Percentiles rank a stretch among this genome's conserved stretches.
These are phyloP conservation scores for Erpobdella octoculata DNA, from an alignment of 2,888 invertebrate genomes.

Conservation along the genomic window DNA sequence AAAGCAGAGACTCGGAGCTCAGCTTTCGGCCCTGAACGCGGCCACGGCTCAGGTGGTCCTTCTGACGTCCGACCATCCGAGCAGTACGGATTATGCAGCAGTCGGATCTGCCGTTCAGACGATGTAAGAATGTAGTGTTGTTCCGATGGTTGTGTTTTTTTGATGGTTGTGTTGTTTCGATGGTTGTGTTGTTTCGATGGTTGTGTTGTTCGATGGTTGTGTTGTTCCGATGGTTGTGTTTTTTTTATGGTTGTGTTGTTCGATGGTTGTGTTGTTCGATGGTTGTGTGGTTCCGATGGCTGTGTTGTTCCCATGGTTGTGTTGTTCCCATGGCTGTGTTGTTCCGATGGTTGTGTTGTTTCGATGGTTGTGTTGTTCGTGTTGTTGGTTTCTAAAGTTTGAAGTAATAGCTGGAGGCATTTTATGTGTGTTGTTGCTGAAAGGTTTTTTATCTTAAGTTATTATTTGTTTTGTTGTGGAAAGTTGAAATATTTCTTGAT, in stretches of 20 bases:
- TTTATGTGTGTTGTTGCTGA: no score
- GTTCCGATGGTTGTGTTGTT: neutral
- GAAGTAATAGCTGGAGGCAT: no score
- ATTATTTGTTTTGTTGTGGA: no score
- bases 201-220: slow-evolving; percentile 30
- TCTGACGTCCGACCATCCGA: slow-evolving; percentile 69
- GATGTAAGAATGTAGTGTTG: slow-evolving; percentile 56
- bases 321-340: neutral
- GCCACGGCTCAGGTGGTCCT: slow-evolving; percentile 95
- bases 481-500: no score
- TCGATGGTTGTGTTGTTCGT: neutral
- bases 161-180: neutral
- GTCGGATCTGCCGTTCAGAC: slow-evolving; percentile 94
- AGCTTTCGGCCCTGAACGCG: slow-evolving; percentile 97
- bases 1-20: slow-evolving; percentile 81
- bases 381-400: neutral
- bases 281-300: slow-evolving; percentile 24
- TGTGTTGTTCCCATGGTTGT: slow-evolving; percentile 24
- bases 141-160: neutral
- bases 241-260: neutral
- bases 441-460: no score
- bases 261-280: neutral
- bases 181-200: neutral
- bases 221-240: neutral
- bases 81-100: slow-evolving; percentile 80